phyloP scores from a whole-genome alignment of 2,888 invertebrate species.

The Anticlea derivata region DNA sequence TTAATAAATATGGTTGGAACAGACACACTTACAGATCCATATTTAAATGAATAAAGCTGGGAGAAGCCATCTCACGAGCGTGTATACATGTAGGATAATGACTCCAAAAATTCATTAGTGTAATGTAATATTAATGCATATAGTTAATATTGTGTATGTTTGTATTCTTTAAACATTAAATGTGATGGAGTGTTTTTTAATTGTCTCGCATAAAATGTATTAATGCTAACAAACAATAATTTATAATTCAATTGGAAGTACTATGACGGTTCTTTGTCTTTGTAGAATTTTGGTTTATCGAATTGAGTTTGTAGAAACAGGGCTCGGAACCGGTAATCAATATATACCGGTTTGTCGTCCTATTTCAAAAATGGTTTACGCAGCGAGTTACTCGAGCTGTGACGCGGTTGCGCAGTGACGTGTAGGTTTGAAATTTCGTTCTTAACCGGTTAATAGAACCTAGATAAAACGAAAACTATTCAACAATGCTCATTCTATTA shows the following conservation, averaged over 20 bases:
- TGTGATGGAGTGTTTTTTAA: slow-evolving; percentile 57
- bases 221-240: slow-evolving; percentile 60
- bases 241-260: neutral
- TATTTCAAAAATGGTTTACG: too few species aligned
- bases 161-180: slow-evolving; percentile 65
- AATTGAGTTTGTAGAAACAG: too few species aligned
- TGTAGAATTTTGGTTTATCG: neutral
- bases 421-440: too few species aligned
- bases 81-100: slow-evolving; percentile 63
- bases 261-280: neutral
- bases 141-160: slow-evolving; percentile 64
- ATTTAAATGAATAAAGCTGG: slow-evolving; percentile 49
- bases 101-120: slow-evolving; percentile 76
- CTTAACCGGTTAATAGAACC: too few species aligned
- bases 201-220: slow-evolving; percentile 53
- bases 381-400: too few species aligned
- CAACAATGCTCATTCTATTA: too few species aligned
- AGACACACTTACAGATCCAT: slow-evolving; percentile 6
- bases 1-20: neutral
- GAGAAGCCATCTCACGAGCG: slow-evolving; percentile 66
- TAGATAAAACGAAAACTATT: too few species aligned
- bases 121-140: slow-evolving; percentile 60
- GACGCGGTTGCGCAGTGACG: too few species aligned
- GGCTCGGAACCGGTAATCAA: too few species aligned
- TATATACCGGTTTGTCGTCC: too few species aligned